Conservation (phyloP, 1,140 invertebrate species). For the Ceratosolen fusciceps region DNA sequence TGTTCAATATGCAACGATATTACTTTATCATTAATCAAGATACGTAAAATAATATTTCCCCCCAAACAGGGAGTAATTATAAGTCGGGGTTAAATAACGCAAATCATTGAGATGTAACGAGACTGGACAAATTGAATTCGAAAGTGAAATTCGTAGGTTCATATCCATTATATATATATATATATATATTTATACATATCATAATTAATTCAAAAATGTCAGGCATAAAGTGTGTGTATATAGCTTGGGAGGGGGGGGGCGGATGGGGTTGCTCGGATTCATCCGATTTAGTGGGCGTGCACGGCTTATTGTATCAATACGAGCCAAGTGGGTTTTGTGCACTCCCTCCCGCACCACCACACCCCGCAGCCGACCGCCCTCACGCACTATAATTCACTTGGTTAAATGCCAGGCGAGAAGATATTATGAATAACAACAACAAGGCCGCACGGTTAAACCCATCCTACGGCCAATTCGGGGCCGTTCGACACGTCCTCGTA, state of each 20-base stretch:
- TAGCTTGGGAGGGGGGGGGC: too few species aligned
- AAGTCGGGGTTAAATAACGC: background rate
- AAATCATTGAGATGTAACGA: background rate
- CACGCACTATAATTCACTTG: slow-evolving; percentile 31
- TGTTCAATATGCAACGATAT: too few species aligned
- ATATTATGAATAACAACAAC: slow-evolving; percentile 44
- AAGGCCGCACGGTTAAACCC: background rate
- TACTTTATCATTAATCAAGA: too few species aligned
- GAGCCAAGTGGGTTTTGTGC: background rate
- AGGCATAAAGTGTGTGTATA: background rate
- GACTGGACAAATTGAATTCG: slow-evolving; percentile 21
- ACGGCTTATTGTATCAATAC: slow-evolving; percentile 38
- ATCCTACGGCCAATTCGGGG: background rate
- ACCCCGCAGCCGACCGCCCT: background rate
- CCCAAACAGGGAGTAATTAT: slow-evolving; percentile 9
- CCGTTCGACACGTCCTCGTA: background rate
- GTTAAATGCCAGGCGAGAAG: slow-evolving; percentile 30
- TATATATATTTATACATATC: too few species aligned
- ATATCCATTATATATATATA: too few species aligned
- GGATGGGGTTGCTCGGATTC: slow-evolving; percentile 4
- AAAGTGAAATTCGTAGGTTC: slow-evolving; percentile 17
- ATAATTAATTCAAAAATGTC: slow-evolving; percentile 25
- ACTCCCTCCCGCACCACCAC: too few species aligned
- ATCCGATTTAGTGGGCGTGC: slow-evolving; percentile 26
- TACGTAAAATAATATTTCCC: too few species aligned